Evolutionary conservation across 2,888 invertebrate species (phyloP).

Genomic region (Dromius quadrimaculatus): DNA sequence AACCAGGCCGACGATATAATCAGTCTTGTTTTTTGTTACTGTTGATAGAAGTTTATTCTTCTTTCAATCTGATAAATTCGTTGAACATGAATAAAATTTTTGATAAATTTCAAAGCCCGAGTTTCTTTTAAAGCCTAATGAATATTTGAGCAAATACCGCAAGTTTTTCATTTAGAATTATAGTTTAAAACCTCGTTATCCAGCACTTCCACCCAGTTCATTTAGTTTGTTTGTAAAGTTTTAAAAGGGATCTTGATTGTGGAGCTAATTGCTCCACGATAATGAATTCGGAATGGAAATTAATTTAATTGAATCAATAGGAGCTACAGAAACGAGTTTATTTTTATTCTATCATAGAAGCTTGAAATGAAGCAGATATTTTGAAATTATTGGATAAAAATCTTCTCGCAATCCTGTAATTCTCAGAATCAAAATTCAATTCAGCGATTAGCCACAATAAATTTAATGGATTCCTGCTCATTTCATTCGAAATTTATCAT

Average conservation of each 20-base stretch:
- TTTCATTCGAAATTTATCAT: neutral
- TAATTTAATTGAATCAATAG: constrained; percentile 32
- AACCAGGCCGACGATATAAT: too few species aligned
- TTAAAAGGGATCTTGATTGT: constrained; percentile 9
- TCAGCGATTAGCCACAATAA: neutral
- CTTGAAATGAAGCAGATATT: neutral
- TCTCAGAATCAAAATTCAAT: neutral
- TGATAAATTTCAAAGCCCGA: neutral
- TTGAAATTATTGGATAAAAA: neutral
- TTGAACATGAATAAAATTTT: too few species aligned
- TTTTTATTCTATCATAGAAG: neutral
- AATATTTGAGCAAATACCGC: constrained; percentile 6
- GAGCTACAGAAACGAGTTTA: neutral
- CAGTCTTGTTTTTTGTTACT: too few species aligned
- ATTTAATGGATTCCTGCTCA: neutral
- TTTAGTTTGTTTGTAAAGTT: neutral
- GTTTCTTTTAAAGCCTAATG: constrained; percentile 12
- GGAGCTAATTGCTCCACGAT: constrained; percentile 11
- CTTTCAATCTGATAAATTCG: too few species aligned
- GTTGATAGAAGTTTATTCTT: too few species aligned
- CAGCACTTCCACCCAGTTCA: neutral
- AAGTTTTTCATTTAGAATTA: constrained; percentile 5
- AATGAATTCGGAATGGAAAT: constrained; percentile 21
- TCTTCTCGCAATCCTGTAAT: neutral
- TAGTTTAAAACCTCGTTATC: constrained; percentile 13